Base-by-base conservation (phyloP, 2,113 vertebrate genomes). In the Callipepla californica region DNA sequence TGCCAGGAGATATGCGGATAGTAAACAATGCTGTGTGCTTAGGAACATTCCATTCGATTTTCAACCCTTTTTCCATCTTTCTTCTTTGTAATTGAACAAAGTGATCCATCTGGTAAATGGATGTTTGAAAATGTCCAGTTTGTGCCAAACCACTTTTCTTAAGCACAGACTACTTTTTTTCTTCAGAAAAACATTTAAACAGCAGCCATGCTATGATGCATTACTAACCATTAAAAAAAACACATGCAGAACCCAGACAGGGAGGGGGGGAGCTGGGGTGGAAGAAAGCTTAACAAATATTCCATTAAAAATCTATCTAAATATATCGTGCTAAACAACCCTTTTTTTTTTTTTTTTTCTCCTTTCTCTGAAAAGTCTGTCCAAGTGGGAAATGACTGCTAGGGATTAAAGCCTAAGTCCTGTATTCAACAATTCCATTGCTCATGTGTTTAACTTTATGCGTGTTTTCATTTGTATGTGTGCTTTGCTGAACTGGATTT, bases 41-140 rank as follows among this genome's bases (percentile, higher is more conserved):
- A 97, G 95, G 94, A 95, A 95, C 96, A 97, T 97, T 97, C 96
- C 95, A 94, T 93, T 95, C 68, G 7, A 82, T 92, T 94, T 93
- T 96, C 94, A 85, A 28, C 72, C 87, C 72, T 72, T 95, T 96
- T 91, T 87, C 90, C 83, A 72, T 73, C 48, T 74, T 77, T 88
- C 93, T 95, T 90, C 59, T 93, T 93, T 72, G 65, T 90, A 80
- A 94, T 94, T 97, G 96, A 94, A 96, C 93, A 95, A 96, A 97
- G 95, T 44, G 78, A 92, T 97, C 96, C 96, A 97, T 97, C 97
- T 98, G 97, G 95, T 97, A 98, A 98, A 97, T 97, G 96, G 85
- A 96, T 95, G 88, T 95, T 96, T 96, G 91, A 97, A 97, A 97
- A 94, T 74, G 94, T 97, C 87, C 59, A 9, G 30, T 96, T 96